Evolutionary conservation across 2,888 invertebrate species (phyloP), one percentile per base, ranked within the genome.

Genomic region (Aphidoletes aphidimyza): DNA sequence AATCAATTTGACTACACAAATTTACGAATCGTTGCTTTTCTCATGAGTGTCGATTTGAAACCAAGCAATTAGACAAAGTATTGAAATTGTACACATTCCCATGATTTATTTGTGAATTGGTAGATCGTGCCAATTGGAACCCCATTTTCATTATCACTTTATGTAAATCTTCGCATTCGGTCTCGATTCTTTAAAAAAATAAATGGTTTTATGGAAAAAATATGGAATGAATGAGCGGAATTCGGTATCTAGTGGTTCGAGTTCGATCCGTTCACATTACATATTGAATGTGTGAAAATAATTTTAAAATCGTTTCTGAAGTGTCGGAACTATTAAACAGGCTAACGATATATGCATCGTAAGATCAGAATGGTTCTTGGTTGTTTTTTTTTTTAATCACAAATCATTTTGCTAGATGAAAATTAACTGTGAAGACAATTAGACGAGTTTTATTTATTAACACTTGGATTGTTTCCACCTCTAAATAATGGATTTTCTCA

Each of bases 401-500:
- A 81, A 81, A 81, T 37, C 37, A 37, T 81, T 81, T 81, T 19
- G 39, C 36, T 81, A 2, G 37, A 37, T 37, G 81, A 81, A 81
- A 81, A 81, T 81, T 81, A 81, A 22, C 37, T 81, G 81, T 81
- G 81, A 81, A 81, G 81, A 81, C 81, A 81, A 81, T 81, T 81
- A 81, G 81, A 81, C 36, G 81, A n/a, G 81, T 81, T 37, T 81
- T 37, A 81, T 37, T 81, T 36, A 81, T 81, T 81, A 81, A 81
- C 81, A 81, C 81, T 36, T 37, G 37, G 37, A 81, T 81, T 81
- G 37, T 81, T 81, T 36, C 22, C 22, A 2, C 69, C 14, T 14
- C 37, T 1, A 81, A 19, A 81, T 81, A 5, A 81, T 81, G 81
- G 81, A 81, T 81, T 81, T 37, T 81, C 81, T 81, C 81, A 81